A percentile compares a stretch with the other conserved stretches of the same genome.
These are phyloP conservation scores for Paralichthys olivaceus DNA, from an alignment of 2,113 vertebrate genomes.

Conservation along the genomic window DNA sequence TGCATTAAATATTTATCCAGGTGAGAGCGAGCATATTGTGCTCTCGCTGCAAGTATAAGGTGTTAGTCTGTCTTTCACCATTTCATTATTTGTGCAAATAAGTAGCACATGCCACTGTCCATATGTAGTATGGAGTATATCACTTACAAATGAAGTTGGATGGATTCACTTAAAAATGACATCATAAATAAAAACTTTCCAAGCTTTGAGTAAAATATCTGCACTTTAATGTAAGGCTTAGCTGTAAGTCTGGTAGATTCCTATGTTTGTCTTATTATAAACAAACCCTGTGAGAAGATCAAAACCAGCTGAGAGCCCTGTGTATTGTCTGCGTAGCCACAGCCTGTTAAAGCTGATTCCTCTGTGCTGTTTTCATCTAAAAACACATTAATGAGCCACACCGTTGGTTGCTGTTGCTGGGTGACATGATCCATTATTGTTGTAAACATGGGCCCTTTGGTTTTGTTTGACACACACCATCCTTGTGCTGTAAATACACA, in stretches of 20 bases:
- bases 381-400: conserved; percentile 17
- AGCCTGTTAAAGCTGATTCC: not conserved
- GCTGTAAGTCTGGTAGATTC: not conserved
- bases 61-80: not conserved
- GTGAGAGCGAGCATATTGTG: not conserved
- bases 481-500: not conserved
- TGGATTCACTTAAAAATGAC: not conserved
- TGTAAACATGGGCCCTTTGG: not conserved
- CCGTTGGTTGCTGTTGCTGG: not conserved
- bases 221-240: not conserved
- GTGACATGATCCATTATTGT: conserved; percentile 10
- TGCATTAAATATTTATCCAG: not conserved
- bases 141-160: not conserved
- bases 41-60: not conserved
- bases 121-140: not conserved
- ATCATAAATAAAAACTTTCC: not conserved
- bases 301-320: not conserved
- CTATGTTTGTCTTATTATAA: not conserved
- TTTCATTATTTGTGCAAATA: conserved; percentile 1
- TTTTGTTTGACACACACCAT: conserved; percentile 1
- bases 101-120: not conserved
- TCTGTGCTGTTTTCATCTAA: not conserved
- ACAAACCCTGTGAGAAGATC: not conserved
- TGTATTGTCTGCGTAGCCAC: not conserved
- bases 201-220: not conserved